Evolutionary conservation across 2,113 vertebrate species (phyloP).

Genomic region (Phaethornis superciliosus): DNA sequence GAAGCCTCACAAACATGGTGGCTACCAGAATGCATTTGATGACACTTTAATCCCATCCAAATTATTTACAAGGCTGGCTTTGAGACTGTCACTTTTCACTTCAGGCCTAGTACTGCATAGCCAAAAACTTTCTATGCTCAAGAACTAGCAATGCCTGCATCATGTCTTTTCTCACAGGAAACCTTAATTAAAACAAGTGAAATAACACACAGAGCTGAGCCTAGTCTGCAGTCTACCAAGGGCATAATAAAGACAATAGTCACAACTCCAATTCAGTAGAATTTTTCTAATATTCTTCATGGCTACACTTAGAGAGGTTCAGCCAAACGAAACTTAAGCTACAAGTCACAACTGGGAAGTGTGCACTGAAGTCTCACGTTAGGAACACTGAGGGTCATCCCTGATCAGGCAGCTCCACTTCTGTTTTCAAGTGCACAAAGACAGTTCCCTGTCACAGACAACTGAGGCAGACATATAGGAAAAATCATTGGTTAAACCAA

Average conservation of each 20-base stretch:
- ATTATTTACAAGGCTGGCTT: conserved; percentile 21
- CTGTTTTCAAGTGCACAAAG: not conserved
- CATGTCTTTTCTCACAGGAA: conserved; percentile 12
- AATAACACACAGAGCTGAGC: conserved; percentile 11
- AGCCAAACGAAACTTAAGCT: conserved; percentile 34
- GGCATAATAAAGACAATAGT: conserved; percentile 20
- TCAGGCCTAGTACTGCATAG: conserved; percentile 17
- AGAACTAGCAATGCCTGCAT: not conserved
- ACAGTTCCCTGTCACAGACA: conserved; percentile 2
- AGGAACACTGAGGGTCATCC: not conserved
- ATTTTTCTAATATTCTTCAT: conserved; percentile 14
- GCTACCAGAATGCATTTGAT: not conserved
- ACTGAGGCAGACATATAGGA: not conserved
- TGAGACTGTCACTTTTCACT: conserved; percentile 1
- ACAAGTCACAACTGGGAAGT: conserved; percentile 26
- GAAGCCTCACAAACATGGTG: not conserved
- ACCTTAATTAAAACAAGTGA: conserved; percentile 8
- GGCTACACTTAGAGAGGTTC: conserved; percentile 19
- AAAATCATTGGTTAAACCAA: conserved; percentile 35
- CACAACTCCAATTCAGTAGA: conserved; percentile 30
- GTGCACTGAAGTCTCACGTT: not conserved
- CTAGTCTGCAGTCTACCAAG: not conserved
- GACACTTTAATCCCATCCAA: not conserved
- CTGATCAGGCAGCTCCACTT: conserved; percentile 27
- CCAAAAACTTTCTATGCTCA: not conserved